Percentiles rank a stretch among this genome's conserved stretches.
phyloP scores from a whole-genome alignment of 2,888 invertebrate genomes.

The Nasonia oneida region DNA sequence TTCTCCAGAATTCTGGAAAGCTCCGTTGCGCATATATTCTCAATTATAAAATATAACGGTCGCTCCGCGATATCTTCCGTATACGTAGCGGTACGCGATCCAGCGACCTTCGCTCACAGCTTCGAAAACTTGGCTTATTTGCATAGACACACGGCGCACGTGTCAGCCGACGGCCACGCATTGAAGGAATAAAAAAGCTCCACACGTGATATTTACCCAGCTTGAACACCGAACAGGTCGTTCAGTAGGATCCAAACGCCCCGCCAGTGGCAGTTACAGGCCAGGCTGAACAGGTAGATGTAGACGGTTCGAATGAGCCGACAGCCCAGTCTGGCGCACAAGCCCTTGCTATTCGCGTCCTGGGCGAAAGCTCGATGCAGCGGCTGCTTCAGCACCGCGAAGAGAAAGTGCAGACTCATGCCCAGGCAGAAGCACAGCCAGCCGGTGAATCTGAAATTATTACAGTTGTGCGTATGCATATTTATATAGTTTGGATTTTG shows the following conservation, averaged over 20 bases:
- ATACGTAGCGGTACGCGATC: too few species aligned
- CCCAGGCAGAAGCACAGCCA: conserved; percentile 80
- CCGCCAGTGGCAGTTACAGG: conserved; percentile 81
- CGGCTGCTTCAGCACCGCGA: conserved; percentile 77
- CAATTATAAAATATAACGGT: too few species aligned
- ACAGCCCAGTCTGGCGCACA: conserved; percentile 35
- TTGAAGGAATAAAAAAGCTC: too few species aligned
- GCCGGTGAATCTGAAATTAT: conserved; percentile 78
- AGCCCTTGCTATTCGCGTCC: conserved; percentile 38
- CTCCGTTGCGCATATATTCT: too few species aligned
- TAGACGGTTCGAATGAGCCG: conserved; percentile 63
- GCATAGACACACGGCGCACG: too few species aligned
- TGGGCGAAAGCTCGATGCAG: conserved; percentile 66
- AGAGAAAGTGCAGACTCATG: conserved; percentile 81
- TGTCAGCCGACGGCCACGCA: too few species aligned
- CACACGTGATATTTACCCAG: conserved; percentile 37
- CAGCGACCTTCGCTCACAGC: too few species aligned
- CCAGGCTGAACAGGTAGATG: conserved; percentile 79
- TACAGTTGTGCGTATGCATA: not conserved
- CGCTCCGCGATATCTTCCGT: too few species aligned
- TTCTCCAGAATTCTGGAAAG: too few species aligned
- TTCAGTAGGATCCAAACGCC: conserved; percentile 80
- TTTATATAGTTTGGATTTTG: not conserved
- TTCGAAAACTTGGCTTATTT: too few species aligned
- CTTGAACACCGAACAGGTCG: conserved; percentile 49